These are phyloP conservation scores for Ciconia boyciana DNA, from an alignment of 2,113 vertebrate species.

Conservation along the genomic window DNA sequence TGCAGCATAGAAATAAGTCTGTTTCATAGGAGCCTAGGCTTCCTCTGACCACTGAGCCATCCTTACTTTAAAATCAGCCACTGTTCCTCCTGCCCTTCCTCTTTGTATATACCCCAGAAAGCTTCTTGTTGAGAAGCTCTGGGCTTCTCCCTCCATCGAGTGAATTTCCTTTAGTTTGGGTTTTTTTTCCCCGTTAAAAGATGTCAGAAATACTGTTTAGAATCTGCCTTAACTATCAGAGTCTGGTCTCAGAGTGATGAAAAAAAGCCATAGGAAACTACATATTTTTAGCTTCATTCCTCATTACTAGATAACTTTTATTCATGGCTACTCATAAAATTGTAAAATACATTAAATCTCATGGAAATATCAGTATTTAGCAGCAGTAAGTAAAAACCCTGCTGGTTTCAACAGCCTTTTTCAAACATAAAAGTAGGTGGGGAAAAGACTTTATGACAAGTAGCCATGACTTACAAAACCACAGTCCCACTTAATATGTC, in stretches of 20 bases:
- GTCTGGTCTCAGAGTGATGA: background rate
- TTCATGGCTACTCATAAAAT: background rate
- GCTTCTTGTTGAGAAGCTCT: background rate
- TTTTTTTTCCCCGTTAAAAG: background rate
- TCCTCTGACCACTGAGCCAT: background rate
- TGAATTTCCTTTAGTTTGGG: background rate
- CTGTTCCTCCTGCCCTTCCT: background rate
- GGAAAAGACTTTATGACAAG: background rate
- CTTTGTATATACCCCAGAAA: background rate
- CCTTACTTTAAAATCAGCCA: background rate
- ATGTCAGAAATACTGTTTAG: background rate
- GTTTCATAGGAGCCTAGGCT: background rate
- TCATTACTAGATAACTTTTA: background rate
- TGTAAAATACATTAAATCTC: background rate
- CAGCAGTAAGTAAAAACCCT: background rate
- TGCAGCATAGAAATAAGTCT: background rate
- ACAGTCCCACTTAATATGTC: background rate
- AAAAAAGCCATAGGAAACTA: background rate
- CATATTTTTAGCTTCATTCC: background rate
- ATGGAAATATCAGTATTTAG: background rate
- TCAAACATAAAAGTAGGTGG: background rate
- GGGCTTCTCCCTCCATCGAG: background rate
- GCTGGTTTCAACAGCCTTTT: background rate
- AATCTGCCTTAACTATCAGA: background rate
- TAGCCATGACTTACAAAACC: background rate